Percentiles rank a stretch among this genome's conserved stretches.
These are phyloP conservation scores for Crocuta crocuta DNA, from an alignment of 2,113 vertebrate genomes.

Conservation along the genomic window DNA sequence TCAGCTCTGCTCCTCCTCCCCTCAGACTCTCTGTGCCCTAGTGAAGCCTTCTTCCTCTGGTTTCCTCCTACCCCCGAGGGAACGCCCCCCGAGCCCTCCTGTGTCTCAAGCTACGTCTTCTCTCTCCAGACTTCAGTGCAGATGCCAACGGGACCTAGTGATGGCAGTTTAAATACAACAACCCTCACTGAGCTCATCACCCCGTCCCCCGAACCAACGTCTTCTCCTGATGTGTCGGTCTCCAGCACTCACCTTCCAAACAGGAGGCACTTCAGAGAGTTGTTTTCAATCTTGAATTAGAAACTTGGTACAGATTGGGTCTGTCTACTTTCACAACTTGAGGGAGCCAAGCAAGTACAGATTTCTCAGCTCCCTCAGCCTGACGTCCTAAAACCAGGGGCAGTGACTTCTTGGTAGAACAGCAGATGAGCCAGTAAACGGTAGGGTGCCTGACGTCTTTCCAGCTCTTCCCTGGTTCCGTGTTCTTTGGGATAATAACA, in stretches of 20 bases:
- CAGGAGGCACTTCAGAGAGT: background rate
- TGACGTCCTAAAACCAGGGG: background rate
- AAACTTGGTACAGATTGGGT: background rate
- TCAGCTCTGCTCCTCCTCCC: background rate
- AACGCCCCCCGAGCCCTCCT: background rate
- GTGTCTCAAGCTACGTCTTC: background rate
- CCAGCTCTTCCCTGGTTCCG: background rate
- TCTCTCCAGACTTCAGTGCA: background rate
- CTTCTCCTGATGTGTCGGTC: background rate
- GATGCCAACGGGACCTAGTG: background rate
- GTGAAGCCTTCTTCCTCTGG: background rate
- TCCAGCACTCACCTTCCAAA: background rate
- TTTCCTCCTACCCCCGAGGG: too few relatives aligned
- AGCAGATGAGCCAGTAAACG: background rate
- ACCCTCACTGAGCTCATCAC: background rate
- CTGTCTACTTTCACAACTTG: background rate
- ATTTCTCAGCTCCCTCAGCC: background rate
- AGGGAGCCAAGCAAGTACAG: background rate
- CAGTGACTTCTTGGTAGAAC: background rate
- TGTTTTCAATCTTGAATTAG: background rate
- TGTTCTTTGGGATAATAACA: background rate
- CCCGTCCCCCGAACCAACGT: background rate
- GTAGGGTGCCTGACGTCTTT: background rate
- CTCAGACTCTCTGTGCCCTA: background rate
- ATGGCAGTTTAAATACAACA: background rate